Evolutionary conservation across 2,113 vertebrate genomes (phyloP), one percentile per base, ranked within the genome.

Genomic region (Coreoperca whiteheadi): DNA sequence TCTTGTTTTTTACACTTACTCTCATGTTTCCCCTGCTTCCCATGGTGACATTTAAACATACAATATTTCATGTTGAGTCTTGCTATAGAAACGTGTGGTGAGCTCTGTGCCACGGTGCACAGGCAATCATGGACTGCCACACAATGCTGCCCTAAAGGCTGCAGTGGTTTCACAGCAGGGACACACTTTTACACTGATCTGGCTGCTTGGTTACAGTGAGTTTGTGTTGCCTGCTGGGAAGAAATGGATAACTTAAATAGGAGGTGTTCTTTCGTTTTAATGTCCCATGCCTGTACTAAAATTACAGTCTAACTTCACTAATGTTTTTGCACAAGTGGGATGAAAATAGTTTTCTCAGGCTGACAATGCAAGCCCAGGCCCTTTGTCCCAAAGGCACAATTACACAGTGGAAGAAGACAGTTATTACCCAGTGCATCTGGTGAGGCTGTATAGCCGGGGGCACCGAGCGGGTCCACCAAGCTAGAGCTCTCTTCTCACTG

Each of bases 401-500:
- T 89, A 89, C 87, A 69, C 83, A 89, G 81, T 81, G 61, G 43
- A 87, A 86, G 87, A 88, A 88, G 89, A 91, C 85, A 84, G 85
- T 87, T 89, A 91, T 91, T 87, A 84, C 69, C 32, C 85, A 16
- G 64, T 82, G 75, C 91, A 91, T 93, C 84, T 93, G 88, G 86
- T 63, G 79, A 82, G 77, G 76, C 78, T 85, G 68, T 59, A 79
- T 43, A 68, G 74, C 81, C 28, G 30, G 1, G 4, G 85, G 83
- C 82, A 85, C 75, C 12, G 15, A 83, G 51, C 1, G 8, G 60
- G 54, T 79, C 73, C 80, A 79, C 71, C n/a, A 57, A 73, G 73
- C 53, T 46, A 15, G 16, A 59, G 59, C 63, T 74, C 37, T 74
- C 37, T 3, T 41, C 39, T 70, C 39, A 43, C 59, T 86, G 59